Conservation (phyloP, 2,797 vertebrate genomes). For the Tympanoctomys barrerae region DNA sequence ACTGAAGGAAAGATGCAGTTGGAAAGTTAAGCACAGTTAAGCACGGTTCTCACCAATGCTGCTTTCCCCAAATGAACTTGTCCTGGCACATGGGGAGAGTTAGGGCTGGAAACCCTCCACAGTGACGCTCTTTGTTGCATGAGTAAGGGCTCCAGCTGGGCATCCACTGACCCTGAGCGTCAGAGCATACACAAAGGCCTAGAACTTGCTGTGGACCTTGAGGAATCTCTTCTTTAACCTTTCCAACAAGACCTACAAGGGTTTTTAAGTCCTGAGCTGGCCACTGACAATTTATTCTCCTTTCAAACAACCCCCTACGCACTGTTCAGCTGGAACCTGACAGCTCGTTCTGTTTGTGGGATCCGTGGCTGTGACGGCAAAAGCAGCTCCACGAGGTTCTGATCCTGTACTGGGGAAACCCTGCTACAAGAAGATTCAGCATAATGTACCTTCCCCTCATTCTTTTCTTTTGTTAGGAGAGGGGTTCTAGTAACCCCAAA, state of each 20-base stretch:
- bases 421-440: background rate
- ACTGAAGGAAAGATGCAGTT: background rate
- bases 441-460: background rate
- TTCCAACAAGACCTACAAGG: background rate
- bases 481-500: background rate
- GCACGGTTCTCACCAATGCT: background rate
- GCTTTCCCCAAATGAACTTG: slow-evolving; percentile 19
- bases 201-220: background rate
- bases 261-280: background rate
- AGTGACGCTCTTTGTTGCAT: accelerated
- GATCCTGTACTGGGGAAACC: background rate
- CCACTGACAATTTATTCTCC: background rate
- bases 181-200: background rate
- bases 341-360: background rate
- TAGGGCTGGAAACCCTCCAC: background rate
- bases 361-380: accelerated
- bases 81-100: background rate
- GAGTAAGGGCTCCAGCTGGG: background rate
- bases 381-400: too few species aligned
- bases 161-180: background rate
- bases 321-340: background rate
- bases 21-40: background rate
- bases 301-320: background rate
- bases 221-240: background rate
- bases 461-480: background rate